Percentiles rank a stretch among this genome's conserved stretches.
Evolutionary conservation across 2,888 invertebrate genomes (phyloP).

Genomic region (Nebria salina): DNA sequence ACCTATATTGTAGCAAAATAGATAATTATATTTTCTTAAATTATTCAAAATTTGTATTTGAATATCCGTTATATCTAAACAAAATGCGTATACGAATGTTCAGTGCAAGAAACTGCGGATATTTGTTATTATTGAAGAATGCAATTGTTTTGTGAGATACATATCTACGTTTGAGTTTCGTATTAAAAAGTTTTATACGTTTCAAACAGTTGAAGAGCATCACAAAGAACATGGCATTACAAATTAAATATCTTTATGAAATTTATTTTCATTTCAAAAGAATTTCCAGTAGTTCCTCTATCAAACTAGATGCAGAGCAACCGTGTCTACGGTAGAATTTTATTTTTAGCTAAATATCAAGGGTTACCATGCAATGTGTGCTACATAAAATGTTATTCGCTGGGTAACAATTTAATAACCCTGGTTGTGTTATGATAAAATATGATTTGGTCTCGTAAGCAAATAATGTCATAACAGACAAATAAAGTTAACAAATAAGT

Average conservation of each 20-base stretch:
- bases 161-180: background rate
- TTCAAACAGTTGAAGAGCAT: background rate
- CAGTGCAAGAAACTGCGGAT: too few relatives aligned
- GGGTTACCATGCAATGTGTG: background rate
- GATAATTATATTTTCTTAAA: too few relatives aligned
- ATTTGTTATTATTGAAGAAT: background rate
- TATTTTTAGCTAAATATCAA: background rate
- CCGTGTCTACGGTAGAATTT: background rate
- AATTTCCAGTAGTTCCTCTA: background rate
- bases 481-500: conserved; percentile 45
- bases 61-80: too few relatives aligned
- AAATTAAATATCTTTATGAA: background rate
- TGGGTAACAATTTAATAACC: too few relatives aligned
- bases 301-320: background rate
- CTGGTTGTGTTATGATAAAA: too few relatives aligned
- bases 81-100: too few relatives aligned
- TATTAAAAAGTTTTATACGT: background rate
- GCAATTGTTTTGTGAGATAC: background rate
- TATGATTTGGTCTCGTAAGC: too few relatives aligned
- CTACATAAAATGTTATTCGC: too few relatives aligned
- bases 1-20: too few relatives aligned
- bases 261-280: background rate
- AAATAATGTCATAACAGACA: too few relatives aligned
- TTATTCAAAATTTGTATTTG: too few relatives aligned
- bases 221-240: background rate